A percentile compares a stretch with the other conserved stretches of the same genome.
Evolutionary conservation across 2,797 vertebrate genomes (phyloP).

Genomic region (Syngnathus acus): DNA sequence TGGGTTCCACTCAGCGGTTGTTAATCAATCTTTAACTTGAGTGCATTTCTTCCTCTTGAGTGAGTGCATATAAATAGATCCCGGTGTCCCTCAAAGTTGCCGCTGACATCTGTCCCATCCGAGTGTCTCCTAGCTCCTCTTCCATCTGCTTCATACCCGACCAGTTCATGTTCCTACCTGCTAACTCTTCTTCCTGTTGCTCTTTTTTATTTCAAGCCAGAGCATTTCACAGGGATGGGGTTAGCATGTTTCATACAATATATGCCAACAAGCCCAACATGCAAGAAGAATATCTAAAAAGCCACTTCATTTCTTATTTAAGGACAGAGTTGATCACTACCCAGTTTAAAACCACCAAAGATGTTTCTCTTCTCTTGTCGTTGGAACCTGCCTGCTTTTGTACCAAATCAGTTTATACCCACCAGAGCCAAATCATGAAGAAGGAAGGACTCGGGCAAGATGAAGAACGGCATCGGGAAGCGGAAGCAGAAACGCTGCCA

Average conservation of each 20-base stretch:
- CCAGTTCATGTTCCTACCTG: too few relatives aligned
- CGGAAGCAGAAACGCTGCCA: background rate
- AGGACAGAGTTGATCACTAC: too few relatives aligned
- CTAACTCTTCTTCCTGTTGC: too few relatives aligned
- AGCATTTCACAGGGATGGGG: too few relatives aligned
- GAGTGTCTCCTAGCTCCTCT: background rate
- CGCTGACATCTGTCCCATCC: background rate
- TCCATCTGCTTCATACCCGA: background rate
- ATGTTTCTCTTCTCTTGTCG: too few relatives aligned
- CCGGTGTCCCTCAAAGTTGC: background rate
- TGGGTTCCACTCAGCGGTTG: background rate
- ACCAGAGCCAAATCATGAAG: background rate
- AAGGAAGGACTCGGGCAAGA: background rate
- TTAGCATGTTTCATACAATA: too few relatives aligned
- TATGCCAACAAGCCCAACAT: too few relatives aligned
- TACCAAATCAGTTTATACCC: background rate
- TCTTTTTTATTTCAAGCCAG: too few relatives aligned
- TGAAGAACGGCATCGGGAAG: background rate
- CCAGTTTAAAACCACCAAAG: too few relatives aligned
- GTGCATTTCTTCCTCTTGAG: background rate
- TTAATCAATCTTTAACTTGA: conserved; percentile 1
- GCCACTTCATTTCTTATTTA: too few relatives aligned
- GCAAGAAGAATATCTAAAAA: too few relatives aligned
- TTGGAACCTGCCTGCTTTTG: too few relatives aligned
- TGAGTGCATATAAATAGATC: background rate